phyloP scores from a whole-genome alignment of 2,888 invertebrate genomes.

The Pharmacophagus antenor region DNA sequence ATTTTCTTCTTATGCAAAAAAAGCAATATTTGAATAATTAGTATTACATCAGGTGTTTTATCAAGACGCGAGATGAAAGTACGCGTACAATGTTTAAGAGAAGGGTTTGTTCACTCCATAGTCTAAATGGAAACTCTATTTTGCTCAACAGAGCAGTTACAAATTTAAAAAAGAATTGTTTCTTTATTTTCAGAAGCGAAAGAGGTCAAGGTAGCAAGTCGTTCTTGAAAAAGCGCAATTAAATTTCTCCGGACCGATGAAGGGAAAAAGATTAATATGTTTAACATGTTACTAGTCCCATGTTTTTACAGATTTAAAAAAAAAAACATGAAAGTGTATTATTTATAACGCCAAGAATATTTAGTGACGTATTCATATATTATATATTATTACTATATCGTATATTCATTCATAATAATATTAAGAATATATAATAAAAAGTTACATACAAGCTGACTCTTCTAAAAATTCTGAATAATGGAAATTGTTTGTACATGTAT shows the following conservation, averaged over 20 bases:
- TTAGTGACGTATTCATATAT: too few relatives aligned
- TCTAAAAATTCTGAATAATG: too few relatives aligned
- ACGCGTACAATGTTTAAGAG: background rate
- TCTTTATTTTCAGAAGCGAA: slow-evolving; percentile 18
- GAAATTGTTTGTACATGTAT: background rate
- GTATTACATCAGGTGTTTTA: too few relatives aligned
- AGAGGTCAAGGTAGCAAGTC: slow-evolving; percentile 15
- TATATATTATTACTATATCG: too few relatives aligned
- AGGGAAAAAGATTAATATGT: background rate
- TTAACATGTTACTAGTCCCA: too few relatives aligned
- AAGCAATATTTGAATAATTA: too few relatives aligned
- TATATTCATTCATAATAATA: too few relatives aligned
- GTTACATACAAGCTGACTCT: too few relatives aligned
- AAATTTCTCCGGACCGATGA: slow-evolving; percentile 13
- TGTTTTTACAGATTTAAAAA: too few relatives aligned
- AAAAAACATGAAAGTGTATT: background rate
- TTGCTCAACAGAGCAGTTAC: background rate
- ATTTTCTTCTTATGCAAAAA: too few relatives aligned
- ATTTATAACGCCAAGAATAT: too few relatives aligned
- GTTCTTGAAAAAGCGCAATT: slow-evolving; percentile 19
- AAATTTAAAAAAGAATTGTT: slow-evolving; percentile 15
- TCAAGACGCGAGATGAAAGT: background rate
- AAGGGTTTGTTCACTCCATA: background rate
- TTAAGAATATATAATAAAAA: too few relatives aligned
- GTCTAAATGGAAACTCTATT: slow-evolving; percentile 2